These are phyloP conservation scores for Talpa occidentalis DNA, from an alignment of 2,113 vertebrate genomes.

Conservation along the genomic window DNA sequence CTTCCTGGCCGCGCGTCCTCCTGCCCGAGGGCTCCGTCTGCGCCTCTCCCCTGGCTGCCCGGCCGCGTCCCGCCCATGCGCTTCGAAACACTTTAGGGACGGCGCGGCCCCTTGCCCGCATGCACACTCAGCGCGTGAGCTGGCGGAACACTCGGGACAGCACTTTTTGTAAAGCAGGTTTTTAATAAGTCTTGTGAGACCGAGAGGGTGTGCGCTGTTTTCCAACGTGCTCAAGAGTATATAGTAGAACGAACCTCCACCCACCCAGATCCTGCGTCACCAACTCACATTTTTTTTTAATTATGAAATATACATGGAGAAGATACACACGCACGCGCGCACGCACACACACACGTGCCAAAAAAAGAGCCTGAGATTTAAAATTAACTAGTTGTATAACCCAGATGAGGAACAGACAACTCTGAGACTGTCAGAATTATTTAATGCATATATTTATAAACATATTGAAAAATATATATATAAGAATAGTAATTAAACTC, in stretches of 20 bases:
- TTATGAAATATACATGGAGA: not conserved
- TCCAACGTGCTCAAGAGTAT: not conserved
- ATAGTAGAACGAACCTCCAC: not conserved
- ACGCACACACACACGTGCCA: too few relatives aligned
- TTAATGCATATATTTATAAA: not conserved
- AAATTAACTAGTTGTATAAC: too few relatives aligned
- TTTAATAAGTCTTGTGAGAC: not conserved
- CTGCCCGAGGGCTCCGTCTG: not conserved
- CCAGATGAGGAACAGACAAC: too few relatives aligned
- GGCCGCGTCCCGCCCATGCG: not conserved
- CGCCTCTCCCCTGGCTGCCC: not conserved
- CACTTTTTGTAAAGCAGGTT: not conserved
- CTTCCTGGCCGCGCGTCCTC: not conserved
- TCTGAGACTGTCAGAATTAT: too few relatives aligned
- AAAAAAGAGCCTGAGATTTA: too few relatives aligned
- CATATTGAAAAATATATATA: too few relatives aligned
- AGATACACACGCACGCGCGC: not conserved
- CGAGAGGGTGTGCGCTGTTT: not conserved
- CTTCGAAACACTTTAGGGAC: slow-evolving; percentile 31
- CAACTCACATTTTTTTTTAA: not conserved
- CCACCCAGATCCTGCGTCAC: not conserved
- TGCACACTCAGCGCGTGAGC: not conserved
- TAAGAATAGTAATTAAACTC: not conserved
- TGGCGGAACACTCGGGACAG: not conserved
- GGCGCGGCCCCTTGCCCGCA: not conserved